Evolutionary conservation across 1,140 invertebrate genomes (phyloP), one percentile per base, ranked within the genome.

Genomic region (Lepidotrigona ventralis): DNA sequence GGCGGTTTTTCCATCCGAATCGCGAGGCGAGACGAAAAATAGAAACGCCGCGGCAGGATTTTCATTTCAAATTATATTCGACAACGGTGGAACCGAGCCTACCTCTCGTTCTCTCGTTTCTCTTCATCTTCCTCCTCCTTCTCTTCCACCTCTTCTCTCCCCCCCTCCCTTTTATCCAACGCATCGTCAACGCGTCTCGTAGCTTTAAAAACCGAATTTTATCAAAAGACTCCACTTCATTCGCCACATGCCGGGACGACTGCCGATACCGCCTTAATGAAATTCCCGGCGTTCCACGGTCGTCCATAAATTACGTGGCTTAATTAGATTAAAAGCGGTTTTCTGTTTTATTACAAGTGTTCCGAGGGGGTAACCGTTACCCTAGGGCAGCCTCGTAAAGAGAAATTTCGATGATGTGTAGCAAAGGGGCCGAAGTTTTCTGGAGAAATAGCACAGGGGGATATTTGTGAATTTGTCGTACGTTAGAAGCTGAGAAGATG

Each of bases 251-350:
- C 69, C 66, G 46, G 39, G 21, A 83, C 74, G 71, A 63, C 66
- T 83, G 81, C 81, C 81, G 26, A 78, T 83, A 75, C 58, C 17
- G 56, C 23, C 56, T 83, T 78, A 83, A 77, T 83, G 81, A 83
- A 83, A 83, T 83, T 78, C 81, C 66, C 6, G 21, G 66, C 75
- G 66, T 60, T 70, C 64, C 64, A 23, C 1, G n/a, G 4, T 0
- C 46, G 74, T 39, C 46, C 81, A 78, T 78, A 83, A 83, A 83
- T 78, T 70, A 77, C 46, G 66, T 26, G 26, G 56, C 81, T 83
- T 78, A 83, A 83, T 83, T 83, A 78, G 81, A 83, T 83, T 29
- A 83, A 78, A 83, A 60, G 66, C 53, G 66, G 54, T 39, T 26
- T 33, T 21, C 26, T 26, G 81, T 71, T 70, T 78, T 60, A 39